Evolutionary conservation across 2,113 vertebrate species (phyloP), one percentile per base, ranked within the genome.

Genomic region (Heterochromis multidens): DNA sequence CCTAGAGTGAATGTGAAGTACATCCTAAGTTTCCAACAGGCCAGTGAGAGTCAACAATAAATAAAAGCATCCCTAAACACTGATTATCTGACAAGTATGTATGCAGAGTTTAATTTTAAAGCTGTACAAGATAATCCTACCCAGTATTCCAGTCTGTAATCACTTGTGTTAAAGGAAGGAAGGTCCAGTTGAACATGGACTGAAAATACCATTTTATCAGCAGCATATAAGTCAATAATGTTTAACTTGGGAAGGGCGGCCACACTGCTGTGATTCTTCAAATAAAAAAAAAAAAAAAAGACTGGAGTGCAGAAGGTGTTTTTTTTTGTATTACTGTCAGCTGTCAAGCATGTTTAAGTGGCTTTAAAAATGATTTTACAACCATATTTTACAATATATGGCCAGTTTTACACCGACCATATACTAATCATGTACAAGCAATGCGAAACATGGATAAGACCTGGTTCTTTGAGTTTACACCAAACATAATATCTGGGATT

Each of bases 281-380:
- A 49, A 49, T 27, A 72, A 29, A 5, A 23, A 72, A 43, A 52
- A 23, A 49, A 49, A 46, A 72, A 29, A 5, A 23, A 72, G 67
- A 52, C 27, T 52, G 16, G 10, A 7, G 0, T 6, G 2, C 6
- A 74, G 27, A 31, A n/a, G 25, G 27, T 52, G 17, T 29, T 52
- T 46, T 2, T 37, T 40, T 43, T 43, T 43, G 3, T 13, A 19
- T 52, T 19, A 52, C 2, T 19, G 17, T 7, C 17, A 7, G 4
- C 49, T 19, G 6, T 52, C 6, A 52, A 3, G 7, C 1, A 19
- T 52, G 49, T 3, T 16, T 19, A 6, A 52, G 16, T 52, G 49
- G 16, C 17, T 19, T 52, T 19, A 52, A 17, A 19, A 54, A 54
- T 8, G 3, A 54, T 19, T 54, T 21, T 21, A 3, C 7, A 52